Base-by-base conservation (phyloP, 1,140 invertebrate species). In the Pentalonia nigronervosa region DNA sequence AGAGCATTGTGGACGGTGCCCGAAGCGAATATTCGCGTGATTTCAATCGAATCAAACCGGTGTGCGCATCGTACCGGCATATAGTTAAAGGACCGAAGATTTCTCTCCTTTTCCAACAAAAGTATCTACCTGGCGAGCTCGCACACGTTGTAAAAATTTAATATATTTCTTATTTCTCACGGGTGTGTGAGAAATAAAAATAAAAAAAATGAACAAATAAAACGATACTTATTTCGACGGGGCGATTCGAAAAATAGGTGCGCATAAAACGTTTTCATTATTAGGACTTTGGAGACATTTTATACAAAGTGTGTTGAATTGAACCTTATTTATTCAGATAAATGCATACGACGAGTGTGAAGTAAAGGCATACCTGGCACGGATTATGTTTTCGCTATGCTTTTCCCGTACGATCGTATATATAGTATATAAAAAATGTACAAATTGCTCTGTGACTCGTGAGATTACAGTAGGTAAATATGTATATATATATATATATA, bases 301-400 rank as follows among this genome's bases (percentile, higher is more conserved):
- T n/a, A n/a, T 76, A 41, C 41, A 41, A 2, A n/a, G 60, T 76
- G 60, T 76, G 60, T 76, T 14, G 60, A 76, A 34, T 76, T 6
- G n/a, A n/a, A 76, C 60, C 60, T 76, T 76, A 76, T 76, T 76
- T 76, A 76, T 76, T 34, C 60, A 76, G 60, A n/a, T 34, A 76
- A 76, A 76, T n/a, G 56, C 30, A 14, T 30, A 11, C 60, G 4
- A 76, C 30, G n/a, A 76, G 60, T 76, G 17, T 17, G 17, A 76
- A 76, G 60, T n/a, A 76, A 67, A 76, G 60, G 60, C n/a, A n/a
- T 76, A 76, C 60, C 30, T 76, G 60, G 30, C 14, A 76, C 4
- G 4, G 30, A 20, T 30, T n/a, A 67, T 30, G 11, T 67, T 67
- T n/a, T n/a, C 60, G n/a, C 30, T n/a, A n/a, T 76, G n/a, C 30